Percentiles rank a stretch among this genome's conserved stretches.
Evolutionary conservation across 1,140 invertebrate genomes (phyloP).

Genomic region (Aphidius ervi): DNA sequence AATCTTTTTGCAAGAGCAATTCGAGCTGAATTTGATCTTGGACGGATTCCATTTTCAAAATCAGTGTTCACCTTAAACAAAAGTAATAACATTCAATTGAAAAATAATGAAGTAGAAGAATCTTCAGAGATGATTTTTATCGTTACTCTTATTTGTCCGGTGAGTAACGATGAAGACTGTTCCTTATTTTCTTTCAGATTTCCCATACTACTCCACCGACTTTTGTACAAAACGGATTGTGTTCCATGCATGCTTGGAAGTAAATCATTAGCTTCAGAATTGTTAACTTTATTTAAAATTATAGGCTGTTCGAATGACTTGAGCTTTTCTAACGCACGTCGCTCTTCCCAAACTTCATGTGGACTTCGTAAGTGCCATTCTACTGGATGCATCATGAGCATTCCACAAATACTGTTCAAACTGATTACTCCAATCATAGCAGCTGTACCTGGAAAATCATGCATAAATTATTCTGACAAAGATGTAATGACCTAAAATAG

Average conservation of each 20-base stretch:
- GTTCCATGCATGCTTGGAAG: constrained; percentile 36
- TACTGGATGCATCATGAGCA: constrained; percentile 48
- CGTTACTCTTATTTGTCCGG: constrained; percentile 33
- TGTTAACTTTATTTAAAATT: constrained; percentile 8
- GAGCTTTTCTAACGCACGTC: constrained; percentile 7
- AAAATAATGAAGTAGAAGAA: no score
- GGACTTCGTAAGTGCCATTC: constrained; percentile 40
- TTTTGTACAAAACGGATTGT: constrained; percentile 27
- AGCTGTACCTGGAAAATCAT: constrained; percentile 37
- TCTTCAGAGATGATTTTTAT: background rate
- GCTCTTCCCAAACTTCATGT: constrained; percentile 27
- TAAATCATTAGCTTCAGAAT: constrained; percentile 21
- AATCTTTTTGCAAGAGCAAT: constrained; percentile 7
- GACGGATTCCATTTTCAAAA: constrained; percentile 26
- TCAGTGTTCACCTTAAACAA: background rate
- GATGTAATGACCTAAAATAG: no score
- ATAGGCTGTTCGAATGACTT: background rate
- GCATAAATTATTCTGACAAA: no score
- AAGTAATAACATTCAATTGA: no score
- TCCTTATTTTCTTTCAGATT: constrained; percentile 41
- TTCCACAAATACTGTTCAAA: constrained; percentile 43
- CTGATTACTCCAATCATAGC: constrained; percentile 45
- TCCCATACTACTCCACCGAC: constrained; percentile 42
- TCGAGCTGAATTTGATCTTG: constrained; percentile 20
- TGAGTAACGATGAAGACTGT: constrained; percentile 33